Evolutionary conservation across 2,888 invertebrate genomes (phyloP).

Genomic region (Elegia similella): DNA sequence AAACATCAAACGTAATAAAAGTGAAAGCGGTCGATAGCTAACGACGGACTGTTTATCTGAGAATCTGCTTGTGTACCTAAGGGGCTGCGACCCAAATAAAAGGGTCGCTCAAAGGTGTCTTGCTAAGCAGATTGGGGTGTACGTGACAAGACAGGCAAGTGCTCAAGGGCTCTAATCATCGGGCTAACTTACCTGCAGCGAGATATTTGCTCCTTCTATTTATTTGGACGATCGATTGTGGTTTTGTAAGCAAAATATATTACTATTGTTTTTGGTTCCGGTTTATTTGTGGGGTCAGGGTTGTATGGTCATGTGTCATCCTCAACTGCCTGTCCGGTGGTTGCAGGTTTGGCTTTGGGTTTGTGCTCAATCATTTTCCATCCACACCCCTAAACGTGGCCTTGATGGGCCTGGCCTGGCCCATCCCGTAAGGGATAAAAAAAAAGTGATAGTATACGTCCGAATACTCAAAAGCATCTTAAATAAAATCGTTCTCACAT

Average conservation of each 20-base stretch:
- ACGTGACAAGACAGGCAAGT: slow-evolving; percentile 66
- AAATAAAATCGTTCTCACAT: no score
- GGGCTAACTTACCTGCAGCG: slow-evolving; percentile 40
- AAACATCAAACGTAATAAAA: not conserved
- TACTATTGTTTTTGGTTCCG: not conserved
- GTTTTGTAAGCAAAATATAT: not conserved
- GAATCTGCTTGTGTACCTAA: slow-evolving; percentile 64
- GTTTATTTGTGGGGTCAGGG: no score
- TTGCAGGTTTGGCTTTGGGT: no score
- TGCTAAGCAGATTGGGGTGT: slow-evolving; percentile 70
- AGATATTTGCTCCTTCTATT: slow-evolving; percentile 40
- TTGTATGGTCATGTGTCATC: no score
- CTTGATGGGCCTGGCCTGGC: no score
- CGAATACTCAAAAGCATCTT: no score
- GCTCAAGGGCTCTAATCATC: slow-evolving; percentile 53
- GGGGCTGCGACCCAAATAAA: slow-evolving; percentile 63
- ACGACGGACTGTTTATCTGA: slow-evolving; percentile 57
- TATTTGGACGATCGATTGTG: slow-evolving; percentile 19
- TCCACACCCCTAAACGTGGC: no score
- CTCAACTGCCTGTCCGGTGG: no score
- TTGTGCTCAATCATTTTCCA: no score
- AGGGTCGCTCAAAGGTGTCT: slow-evolving; percentile 67
- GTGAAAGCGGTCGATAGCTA: slow-evolving; percentile 32
- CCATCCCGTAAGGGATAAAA: no score
- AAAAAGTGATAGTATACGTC: no score